A percentile compares a stretch with the other conserved stretches of the same genome.
Conservation (phyloP, 2,797 vertebrate species). For the Hippoglossus hippoglossus region DNA sequence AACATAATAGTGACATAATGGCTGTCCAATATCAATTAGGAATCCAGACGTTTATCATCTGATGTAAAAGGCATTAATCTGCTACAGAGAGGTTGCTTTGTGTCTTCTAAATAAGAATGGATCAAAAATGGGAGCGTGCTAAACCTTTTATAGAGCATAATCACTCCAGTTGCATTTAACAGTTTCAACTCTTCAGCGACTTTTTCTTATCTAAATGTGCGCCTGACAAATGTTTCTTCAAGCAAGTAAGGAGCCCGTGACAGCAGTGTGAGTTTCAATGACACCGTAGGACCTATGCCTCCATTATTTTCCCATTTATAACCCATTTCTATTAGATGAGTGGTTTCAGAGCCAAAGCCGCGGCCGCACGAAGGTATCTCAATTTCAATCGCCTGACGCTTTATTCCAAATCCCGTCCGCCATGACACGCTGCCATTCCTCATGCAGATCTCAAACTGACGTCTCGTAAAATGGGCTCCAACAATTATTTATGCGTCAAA, state of each 20-base stretch:
- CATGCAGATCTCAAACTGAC: slow-evolving; percentile 78
- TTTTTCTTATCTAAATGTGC: slow-evolving; percentile 20
- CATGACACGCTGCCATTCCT: slow-evolving; percentile 71
- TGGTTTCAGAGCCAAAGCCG: slow-evolving; percentile 55
- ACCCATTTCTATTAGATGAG: slow-evolving; percentile 60
- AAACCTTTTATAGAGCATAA: slow-evolving; percentile 8
- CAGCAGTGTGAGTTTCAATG: slow-evolving; percentile 52
- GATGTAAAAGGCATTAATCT: slow-evolving; percentile 52
- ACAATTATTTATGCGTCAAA: slow-evolving; percentile 76
- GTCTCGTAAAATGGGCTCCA: slow-evolving; percentile 76
- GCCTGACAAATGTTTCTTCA: slow-evolving; percentile 17
- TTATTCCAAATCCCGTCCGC: slow-evolving; percentile 72
- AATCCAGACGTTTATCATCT: slow-evolving; percentile 66
- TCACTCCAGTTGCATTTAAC: slow-evolving; percentile 1
- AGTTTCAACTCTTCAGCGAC: neutral
- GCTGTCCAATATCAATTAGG: slow-evolving; percentile 73
- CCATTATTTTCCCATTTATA: slow-evolving; percentile 74
- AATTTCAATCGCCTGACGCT: slow-evolving; percentile 71
- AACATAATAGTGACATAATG: slow-evolving; percentile 77
- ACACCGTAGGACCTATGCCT: slow-evolving; percentile 47
- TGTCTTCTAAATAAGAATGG: slow-evolving; percentile 17
- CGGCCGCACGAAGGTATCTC: slow-evolving; percentile 61
- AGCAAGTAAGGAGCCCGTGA: slow-evolving; percentile 31
- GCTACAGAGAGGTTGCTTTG: slow-evolving; percentile 22
- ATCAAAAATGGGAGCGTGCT: slow-evolving; percentile 14